These are phyloP conservation scores for Sterna hirundo DNA, from an alignment of 2,113 vertebrate species.

Conservation along the genomic window DNA sequence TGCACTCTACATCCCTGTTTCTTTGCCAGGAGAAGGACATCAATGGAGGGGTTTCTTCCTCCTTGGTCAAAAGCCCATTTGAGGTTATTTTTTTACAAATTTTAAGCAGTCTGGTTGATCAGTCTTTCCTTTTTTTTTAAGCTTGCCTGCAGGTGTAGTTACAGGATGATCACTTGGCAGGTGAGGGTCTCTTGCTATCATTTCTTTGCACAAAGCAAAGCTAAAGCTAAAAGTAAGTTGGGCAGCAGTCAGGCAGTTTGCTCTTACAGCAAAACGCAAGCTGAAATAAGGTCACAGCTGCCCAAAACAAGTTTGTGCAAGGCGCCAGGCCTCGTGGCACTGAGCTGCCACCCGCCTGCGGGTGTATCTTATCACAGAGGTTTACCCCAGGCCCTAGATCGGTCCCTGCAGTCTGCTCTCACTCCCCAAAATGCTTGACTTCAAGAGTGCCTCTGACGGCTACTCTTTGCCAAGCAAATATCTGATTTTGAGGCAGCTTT, in stretches of 20 bases:
- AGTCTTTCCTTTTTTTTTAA: neutral
- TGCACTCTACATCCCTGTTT: neutral
- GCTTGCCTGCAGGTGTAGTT: neutral
- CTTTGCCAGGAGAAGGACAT: neutral
- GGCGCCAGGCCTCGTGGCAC: neutral
- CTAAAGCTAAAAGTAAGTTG: neutral
- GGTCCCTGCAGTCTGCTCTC: neutral
- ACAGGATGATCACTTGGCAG: fast-evolving
- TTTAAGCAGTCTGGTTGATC: neutral
- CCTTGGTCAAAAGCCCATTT: neutral
- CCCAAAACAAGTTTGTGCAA: neutral
- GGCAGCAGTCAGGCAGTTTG: neutral
- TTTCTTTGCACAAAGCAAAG: neutral
- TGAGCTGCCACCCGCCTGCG: neutral
- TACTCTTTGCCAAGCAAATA: neutral
- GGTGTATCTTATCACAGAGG: neutral
- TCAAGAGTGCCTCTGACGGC: neutral
- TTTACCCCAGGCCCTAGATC: neutral
- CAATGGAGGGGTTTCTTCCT: fast-evolving
- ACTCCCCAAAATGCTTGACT: neutral
- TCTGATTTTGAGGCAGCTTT: neutral
- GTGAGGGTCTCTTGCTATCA: too few relatives aligned
- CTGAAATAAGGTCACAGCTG: neutral
- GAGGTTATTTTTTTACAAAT: neutral
- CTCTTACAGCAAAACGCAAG: neutral